Conservation (phyloP, 2,888 invertebrate species). For the Oasisia sp. region DNA sequence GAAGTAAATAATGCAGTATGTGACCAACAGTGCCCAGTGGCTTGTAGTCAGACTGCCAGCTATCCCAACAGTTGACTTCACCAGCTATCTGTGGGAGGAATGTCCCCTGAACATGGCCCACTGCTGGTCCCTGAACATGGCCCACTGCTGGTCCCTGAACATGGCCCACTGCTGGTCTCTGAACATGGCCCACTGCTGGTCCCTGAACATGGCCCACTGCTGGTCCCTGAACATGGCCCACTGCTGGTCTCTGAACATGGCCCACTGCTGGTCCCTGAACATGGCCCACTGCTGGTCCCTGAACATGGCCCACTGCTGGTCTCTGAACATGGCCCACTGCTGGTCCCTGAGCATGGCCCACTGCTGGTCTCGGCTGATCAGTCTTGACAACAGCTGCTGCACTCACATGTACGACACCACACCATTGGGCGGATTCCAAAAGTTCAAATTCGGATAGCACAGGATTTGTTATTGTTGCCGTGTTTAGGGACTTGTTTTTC, state of each 20-base stretch:
- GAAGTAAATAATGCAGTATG: background rate
- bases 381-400: background rate
- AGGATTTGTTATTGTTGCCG: background rate
- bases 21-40: background rate
- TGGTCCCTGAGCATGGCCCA: no score
- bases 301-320: background rate
- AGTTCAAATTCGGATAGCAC: background rate
- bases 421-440: background rate
- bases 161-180: no score
- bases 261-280: no score
- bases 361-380: background rate
- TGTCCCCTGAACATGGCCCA: background rate
- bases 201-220: background rate
- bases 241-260: no score
- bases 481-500: no score
- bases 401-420: background rate
- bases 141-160: background rate
- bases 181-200: no score
- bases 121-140: background rate
- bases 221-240: background rate
- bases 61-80: background rate
- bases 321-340: no score
- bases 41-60: background rate
- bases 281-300: background rate
- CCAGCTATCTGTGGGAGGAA: background rate